A percentile compares a stretch with the other conserved stretches of the same genome.
These are phyloP conservation scores for Sinohyriopsis cumingii DNA, from an alignment of 2,888 invertebrate species.

Conservation along the genomic window DNA sequence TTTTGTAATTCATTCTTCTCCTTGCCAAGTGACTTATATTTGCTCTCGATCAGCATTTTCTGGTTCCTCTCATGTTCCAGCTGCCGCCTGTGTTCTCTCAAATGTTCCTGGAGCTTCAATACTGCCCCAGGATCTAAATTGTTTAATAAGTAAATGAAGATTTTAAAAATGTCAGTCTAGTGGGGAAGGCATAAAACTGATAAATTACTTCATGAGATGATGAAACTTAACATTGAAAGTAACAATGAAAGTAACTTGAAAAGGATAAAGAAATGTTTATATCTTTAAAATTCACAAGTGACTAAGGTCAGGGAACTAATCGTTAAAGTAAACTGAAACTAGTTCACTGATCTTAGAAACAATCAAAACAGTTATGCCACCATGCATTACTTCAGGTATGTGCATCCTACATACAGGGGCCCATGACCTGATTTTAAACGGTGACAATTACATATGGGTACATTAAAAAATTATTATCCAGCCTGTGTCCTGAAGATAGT, in stretches of 20 bases:
- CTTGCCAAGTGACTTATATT: conserved; percentile 55
- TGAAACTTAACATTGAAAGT: too few species aligned
- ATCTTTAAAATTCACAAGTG: too few species aligned
- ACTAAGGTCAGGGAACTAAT: too few species aligned
- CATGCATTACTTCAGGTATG: too few species aligned
- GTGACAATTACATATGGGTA: background rate
- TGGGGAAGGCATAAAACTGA: background rate
- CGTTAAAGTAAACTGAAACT: too few species aligned
- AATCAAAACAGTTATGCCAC: too few species aligned
- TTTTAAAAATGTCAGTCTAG: background rate
- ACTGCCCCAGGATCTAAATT: conserved; percentile 53
- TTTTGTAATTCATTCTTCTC: conserved; percentile 59
- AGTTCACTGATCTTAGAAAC: too few species aligned
- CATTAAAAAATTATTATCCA: conserved; percentile 5
- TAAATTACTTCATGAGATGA: background rate
- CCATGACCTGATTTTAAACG: too few species aligned
- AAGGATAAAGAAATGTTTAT: too few species aligned
- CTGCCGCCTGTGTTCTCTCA: conserved; percentile 53
- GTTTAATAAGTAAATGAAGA: background rate
- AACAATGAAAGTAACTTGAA: too few species aligned
- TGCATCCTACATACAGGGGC: too few species aligned
- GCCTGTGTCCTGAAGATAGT: too few species aligned
- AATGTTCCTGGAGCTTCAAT: conserved; percentile 60
- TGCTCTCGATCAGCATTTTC: conserved; percentile 60
- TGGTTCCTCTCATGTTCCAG: conserved; percentile 60